Percentiles rank a stretch among this genome's conserved stretches.
Conservation (phyloP, 2,888 invertebrate species). For the Protophormia terraenovae region DNA sequence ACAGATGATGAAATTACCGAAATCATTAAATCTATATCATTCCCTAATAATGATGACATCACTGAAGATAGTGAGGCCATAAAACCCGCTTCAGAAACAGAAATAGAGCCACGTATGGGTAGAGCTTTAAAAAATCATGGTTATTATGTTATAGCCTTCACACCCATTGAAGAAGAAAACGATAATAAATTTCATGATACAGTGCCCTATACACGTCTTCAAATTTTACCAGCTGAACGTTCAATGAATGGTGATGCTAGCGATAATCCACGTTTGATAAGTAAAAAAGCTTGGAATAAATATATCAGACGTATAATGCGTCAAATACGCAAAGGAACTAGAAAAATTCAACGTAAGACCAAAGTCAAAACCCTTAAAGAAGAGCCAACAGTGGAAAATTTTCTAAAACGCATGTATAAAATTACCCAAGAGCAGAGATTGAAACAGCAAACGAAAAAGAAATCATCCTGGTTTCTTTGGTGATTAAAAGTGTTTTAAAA, state of each 20-base stretch:
- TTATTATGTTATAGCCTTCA: slow-evolving; percentile 68
- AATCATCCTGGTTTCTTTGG: slow-evolving; percentile 55
- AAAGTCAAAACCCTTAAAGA: slow-evolving; percentile 51
- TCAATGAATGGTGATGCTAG: slow-evolving; percentile 14
- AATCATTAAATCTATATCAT: slow-evolving; percentile 69
- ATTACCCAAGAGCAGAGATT: slow-evolving; percentile 19
- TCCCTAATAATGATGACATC: slow-evolving; percentile 60
- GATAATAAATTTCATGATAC: background rate
- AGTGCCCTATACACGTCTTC: slow-evolving; percentile 57
- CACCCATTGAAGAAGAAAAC: slow-evolving; percentile 41
- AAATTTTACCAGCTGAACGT: slow-evolving; percentile 66
- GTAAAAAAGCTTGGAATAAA: slow-evolving; percentile 60
- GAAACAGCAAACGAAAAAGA: slow-evolving; percentile 34
- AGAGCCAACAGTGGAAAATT: slow-evolving; percentile 67
- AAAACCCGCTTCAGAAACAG: background rate
- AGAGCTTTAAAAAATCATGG: slow-evolving; percentile 30
- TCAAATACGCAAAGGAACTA: slow-evolving; percentile 69
- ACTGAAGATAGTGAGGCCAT: slow-evolving; percentile 55
- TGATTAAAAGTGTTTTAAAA: background rate
- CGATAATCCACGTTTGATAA: slow-evolving; percentile 58
- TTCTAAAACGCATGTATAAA: slow-evolving; percentile 60
- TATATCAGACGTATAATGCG: slow-evolving; percentile 68
- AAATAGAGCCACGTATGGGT: slow-evolving; percentile 46
- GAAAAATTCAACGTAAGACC: slow-evolving; percentile 67
- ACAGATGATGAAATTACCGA: slow-evolving; percentile 69